Evolutionary conservation across 2,888 invertebrate genomes (phyloP), one percentile per base, ranked within the genome.

Genomic region (Aphidius colemani): DNA sequence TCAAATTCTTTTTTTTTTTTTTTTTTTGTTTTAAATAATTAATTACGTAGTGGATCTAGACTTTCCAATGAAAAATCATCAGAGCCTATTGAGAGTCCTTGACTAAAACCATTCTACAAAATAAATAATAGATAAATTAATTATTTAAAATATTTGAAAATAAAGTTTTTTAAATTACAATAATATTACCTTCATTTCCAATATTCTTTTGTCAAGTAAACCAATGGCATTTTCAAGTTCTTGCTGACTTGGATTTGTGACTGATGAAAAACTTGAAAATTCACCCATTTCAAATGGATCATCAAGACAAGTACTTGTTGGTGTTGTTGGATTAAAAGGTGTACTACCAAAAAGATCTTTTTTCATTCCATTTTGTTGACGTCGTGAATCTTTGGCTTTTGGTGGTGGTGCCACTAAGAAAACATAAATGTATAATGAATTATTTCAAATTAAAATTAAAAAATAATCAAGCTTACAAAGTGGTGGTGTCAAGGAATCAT

Each of bases 51-150:
- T 66, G 96, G 96, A 86, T 96, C 96, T 82, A 96, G 87, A 84
- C 94, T 95, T 82, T 95, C 96, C 83, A 96, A 85, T 72, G 94
- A 93, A 85, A 97, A 97, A 85, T 96, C 96, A 83, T 96, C 96
- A 80, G 93, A 92, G 76, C 93, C 94, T 84, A 95, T 92, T 69
- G 91, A 88, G 77, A 94, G 86, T 72, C 94, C 94, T 83, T 92
- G 87, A 83, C 91, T 93, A 84, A 95, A 94, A 72, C 94, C 94
- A 85, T 91, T 94, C 95, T 96, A 51, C 39, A 53, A 50, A 6
- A 44, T 10, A 57, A 8, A 59, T 45, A 30, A 30, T 30, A 30
- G 11, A 59, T 50, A 30, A 30, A 59, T 50, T 65, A 43, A 64
- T 66, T 60, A 67, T 62, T 48, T 40, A 5, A 30, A 30, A 30